Evolutionary conservation across 1,140 invertebrate genomes (phyloP).

Genomic region (fruit fly (Drosophila melanogaster)): DNA sequence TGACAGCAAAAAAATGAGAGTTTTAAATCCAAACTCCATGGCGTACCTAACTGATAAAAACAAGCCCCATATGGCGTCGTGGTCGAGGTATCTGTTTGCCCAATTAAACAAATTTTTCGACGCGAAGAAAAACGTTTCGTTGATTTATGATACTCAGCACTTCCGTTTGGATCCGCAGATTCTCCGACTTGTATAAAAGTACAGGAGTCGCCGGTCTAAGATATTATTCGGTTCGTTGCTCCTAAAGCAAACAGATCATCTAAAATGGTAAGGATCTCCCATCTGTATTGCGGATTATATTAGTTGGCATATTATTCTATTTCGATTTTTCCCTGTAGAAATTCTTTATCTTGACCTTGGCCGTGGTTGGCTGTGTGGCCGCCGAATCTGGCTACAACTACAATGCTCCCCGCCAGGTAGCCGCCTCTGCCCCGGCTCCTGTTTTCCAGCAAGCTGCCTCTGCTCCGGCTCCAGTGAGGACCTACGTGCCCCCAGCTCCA

Average conservation of each 20-base stretch:
- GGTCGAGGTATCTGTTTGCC: slow-evolving; percentile 41
- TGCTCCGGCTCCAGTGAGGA: slow-evolving; percentile 37
- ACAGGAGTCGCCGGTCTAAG: slow-evolving; percentile 32
- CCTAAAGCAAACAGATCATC: slow-evolving; percentile 53
- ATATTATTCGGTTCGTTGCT: slow-evolving; percentile 65
- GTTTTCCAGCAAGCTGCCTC: slow-evolving; percentile 14
- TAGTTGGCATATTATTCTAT: neutral
- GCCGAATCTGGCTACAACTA: slow-evolving; percentile 72
- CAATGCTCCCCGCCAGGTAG: slow-evolving; percentile 40
- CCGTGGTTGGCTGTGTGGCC: slow-evolving; percentile 56
- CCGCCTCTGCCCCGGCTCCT: slow-evolving; percentile 49
- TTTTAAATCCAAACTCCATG: slow-evolving; percentile 41
- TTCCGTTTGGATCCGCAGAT: slow-evolving; percentile 55
- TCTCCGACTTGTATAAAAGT: slow-evolving; percentile 65
- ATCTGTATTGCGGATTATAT: slow-evolving; percentile 5
- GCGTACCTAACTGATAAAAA: slow-evolving; percentile 42
- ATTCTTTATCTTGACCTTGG: slow-evolving; percentile 61
- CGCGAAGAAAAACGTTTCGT: slow-evolving; percentile 43
- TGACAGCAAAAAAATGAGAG: slow-evolving; percentile 53
- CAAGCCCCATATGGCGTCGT: slow-evolving; percentile 37
- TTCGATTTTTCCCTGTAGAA: slow-evolving; percentile 28
- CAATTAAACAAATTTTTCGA: slow-evolving; percentile 59
- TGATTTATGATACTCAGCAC: slow-evolving; percentile 73
- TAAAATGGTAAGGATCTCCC: slow-evolving; percentile 61
- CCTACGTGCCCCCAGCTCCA: slow-evolving; percentile 23